Evolutionary conservation across 2,113 vertebrate species (phyloP).

Genomic region (Cynopterus brachyotis): DNA sequence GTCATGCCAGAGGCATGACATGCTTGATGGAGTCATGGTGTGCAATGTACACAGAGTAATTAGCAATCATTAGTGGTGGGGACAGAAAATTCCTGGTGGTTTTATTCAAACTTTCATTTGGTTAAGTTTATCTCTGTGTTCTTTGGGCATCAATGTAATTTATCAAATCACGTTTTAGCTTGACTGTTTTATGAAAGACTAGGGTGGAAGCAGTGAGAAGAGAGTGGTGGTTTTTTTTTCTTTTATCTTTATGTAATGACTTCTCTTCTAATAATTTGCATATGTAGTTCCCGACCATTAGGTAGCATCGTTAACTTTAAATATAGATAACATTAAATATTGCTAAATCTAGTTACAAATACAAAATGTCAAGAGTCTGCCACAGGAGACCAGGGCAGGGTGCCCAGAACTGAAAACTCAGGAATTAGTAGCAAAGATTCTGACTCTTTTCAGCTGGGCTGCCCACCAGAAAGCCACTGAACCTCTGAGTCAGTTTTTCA

Average conservation of each 20-base stretch:
- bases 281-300: not conserved
- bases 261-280: not conserved
- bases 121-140: conserved; percentile 51
- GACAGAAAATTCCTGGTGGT: conserved; percentile 54
- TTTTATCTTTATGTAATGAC: not conserved
- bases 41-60: conserved; percentile 74
- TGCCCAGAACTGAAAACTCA: not conserved
- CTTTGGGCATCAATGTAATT: conserved; percentile 38
- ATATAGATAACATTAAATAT: not conserved
- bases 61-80: conserved; percentile 70
- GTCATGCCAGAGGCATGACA: conserved; percentile 73
- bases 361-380: not conserved
- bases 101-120: conserved; percentile 56
- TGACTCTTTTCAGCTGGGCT: not conserved
- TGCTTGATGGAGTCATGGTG: conserved; percentile 68
- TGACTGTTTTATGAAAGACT: not conserved
- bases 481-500: not conserved
- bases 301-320: conserved; percentile 12
- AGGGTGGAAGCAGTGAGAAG: not conserved
- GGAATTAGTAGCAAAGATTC: not conserved
- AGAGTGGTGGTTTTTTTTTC: not conserved
- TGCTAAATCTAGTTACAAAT: conserved; percentile 5
- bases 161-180: not conserved
- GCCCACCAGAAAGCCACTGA: not conserved
- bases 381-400: not conserved